Conservation (phyloP, 2,113 vertebrate species). For the Alethe castanea region DNA sequence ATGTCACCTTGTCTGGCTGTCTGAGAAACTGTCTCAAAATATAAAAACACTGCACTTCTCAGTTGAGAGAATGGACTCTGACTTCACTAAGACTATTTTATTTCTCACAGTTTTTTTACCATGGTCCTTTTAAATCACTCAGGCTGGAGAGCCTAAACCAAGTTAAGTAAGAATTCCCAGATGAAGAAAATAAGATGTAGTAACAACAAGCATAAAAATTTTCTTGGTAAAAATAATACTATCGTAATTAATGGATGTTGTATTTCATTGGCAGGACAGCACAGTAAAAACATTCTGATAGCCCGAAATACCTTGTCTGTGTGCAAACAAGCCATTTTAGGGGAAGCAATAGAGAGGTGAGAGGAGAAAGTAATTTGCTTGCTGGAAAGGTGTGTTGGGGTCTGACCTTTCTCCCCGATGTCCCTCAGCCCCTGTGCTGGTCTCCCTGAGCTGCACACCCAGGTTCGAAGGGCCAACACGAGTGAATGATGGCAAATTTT, state of each 20-base stretch:
- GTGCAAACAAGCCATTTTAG: background rate
- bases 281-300: background rate
- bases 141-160: background rate
- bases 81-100: slow-evolving; percentile 3
- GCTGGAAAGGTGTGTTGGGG: background rate
- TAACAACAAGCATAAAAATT: background rate
- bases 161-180: background rate
- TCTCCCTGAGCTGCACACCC: background rate
- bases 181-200: background rate
- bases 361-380: background rate
- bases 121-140: background rate
- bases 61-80: background rate
- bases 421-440: background rate
- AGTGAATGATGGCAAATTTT: background rate
- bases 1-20: slow-evolving; percentile 59
- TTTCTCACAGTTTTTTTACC: background rate
- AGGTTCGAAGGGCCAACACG: fast-evolving
- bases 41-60: background rate
- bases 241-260: background rate
- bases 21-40: slow-evolving; percentile 36
- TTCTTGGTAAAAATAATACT: background rate
- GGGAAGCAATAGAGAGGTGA: background rate
- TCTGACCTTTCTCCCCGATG: fast-evolving
- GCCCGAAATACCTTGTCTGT: background rate
- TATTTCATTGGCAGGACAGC: background rate